phyloP scores from a whole-genome alignment of 2,113 vertebrate species.

The Engystomops pustulosus region DNA sequence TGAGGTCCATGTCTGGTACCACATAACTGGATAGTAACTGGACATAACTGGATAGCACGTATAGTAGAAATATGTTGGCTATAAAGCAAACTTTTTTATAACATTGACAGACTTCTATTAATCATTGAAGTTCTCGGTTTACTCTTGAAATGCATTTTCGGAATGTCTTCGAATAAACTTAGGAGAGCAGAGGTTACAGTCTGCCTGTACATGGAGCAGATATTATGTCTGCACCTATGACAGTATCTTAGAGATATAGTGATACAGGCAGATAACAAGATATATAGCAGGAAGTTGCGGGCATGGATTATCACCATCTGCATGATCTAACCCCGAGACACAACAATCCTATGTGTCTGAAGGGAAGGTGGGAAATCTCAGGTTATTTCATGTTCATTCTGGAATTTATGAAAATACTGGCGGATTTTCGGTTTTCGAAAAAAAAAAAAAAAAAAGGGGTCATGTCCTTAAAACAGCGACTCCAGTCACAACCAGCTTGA shows the following conservation, averaged over 20 bases:
- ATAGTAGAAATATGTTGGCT: not conserved
- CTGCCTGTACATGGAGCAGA: not conserved
- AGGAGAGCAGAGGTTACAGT: not conserved
- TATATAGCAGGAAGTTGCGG: not conserved
- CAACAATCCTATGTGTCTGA: not conserved
- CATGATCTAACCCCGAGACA: not conserved
- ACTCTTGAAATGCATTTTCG: not conserved
- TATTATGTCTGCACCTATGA: slow-evolving; percentile 23
- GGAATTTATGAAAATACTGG: not conserved
- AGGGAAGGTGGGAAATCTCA: not conserved
- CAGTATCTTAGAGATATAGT: not conserved
- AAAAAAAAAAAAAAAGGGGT: slow-evolving; percentile 17
- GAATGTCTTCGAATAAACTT: not conserved
- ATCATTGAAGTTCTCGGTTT: not conserved
- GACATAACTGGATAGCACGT: not conserved
- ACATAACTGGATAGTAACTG: not conserved
- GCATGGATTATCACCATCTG: slow-evolving; percentile 1
- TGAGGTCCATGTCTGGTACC: not conserved
- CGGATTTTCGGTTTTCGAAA: not conserved
- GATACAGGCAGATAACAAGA: not conserved
- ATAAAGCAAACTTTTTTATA: not conserved
- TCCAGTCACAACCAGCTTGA: not conserved
- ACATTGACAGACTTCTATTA: not conserved
- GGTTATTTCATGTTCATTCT: not conserved
- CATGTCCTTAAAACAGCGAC: not conserved